phyloP scores from a whole-genome alignment of 2,797 vertebrate genomes.

The Balearica regulorum region DNA sequence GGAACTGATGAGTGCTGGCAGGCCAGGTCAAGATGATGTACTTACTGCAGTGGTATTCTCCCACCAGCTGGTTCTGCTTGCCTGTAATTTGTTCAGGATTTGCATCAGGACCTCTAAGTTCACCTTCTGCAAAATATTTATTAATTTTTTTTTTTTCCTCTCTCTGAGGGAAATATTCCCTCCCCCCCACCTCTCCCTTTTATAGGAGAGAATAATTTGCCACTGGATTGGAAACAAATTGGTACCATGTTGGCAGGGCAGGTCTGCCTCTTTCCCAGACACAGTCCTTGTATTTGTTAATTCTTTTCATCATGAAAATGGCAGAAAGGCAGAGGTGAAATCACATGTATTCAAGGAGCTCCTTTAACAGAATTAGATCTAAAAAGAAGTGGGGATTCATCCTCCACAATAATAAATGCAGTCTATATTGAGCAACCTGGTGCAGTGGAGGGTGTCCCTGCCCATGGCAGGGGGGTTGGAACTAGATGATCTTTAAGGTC shows the following conservation, averaged over 20 bases:
- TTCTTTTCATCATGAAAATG: slow-evolving; percentile 76
- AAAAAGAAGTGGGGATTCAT: slow-evolving; percentile 8
- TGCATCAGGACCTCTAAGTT: slow-evolving; percentile 67
- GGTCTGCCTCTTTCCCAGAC: slow-evolving; percentile 63
- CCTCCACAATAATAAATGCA: neutral
- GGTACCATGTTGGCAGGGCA: slow-evolving; percentile 49
- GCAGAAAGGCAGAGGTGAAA: slow-evolving; percentile 71
- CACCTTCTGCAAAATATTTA: slow-evolving; percentile 74
- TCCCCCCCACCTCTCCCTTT: neutral
- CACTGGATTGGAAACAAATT: slow-evolving; percentile 69
- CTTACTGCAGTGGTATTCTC: slow-evolving; percentile 37
- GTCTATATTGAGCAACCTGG: neutral
- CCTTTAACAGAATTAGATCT: slow-evolving; percentile 33
- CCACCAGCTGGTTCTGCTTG: slow-evolving; percentile 80
- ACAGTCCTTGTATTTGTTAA: slow-evolving; percentile 54
- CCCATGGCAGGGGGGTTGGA: too few species aligned
- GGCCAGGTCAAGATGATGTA: neutral
- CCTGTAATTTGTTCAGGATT: slow-evolving; percentile 79
- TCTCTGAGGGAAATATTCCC: slow-evolving; percentile 51
- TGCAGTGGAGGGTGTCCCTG: too few species aligned
- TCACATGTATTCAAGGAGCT: slow-evolving; percentile 56
- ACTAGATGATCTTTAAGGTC: too few species aligned
- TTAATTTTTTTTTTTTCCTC: slow-evolving; percentile 35
- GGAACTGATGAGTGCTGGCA: slow-evolving; percentile 33
- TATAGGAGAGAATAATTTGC: slow-evolving; percentile 69